Conservation (phyloP, 2,113 vertebrate genomes). For the Ivindomyrus marchei region DNA sequence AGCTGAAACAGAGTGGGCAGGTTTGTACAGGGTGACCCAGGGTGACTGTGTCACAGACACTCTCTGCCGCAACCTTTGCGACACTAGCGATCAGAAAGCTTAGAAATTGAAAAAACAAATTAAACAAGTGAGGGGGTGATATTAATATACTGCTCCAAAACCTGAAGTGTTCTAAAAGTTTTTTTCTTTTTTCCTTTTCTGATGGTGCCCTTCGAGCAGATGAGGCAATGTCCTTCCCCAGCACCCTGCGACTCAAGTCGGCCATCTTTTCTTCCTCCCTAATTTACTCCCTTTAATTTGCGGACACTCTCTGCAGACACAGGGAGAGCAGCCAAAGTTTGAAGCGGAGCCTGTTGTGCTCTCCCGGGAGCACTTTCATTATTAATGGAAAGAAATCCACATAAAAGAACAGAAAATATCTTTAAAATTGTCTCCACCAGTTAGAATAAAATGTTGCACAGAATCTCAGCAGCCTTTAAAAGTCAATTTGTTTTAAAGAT, state of each 20-base stretch:
- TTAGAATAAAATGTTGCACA: neutral
- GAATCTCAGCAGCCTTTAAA: neutral
- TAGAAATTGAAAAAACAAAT: neutral
- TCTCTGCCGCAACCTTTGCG: neutral
- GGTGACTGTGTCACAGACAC: neutral
- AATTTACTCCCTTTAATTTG: conserved; percentile 32
- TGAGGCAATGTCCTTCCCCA: neutral
- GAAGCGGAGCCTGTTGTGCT: neutral
- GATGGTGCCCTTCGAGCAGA: neutral
- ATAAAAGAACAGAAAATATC: neutral
- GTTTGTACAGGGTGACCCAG: neutral
- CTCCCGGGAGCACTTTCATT: neutral
- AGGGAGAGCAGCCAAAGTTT: conserved; percentile 35
- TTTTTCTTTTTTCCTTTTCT: neutral
- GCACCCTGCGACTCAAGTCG: neutral
- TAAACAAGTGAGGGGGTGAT: neutral
- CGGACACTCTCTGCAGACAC: conserved; percentile 16
- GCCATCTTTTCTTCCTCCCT: conserved; percentile 10
- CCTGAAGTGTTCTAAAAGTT: neutral
- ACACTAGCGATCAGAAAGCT: neutral
- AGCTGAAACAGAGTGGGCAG: neutral
- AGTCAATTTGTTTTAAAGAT: neutral
- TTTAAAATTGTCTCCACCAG: neutral
- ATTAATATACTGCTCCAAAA: neutral
- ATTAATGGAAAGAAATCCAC: neutral